phyloP scores from a whole-genome alignment of 2,888 invertebrate species.

The Deilephila porcellus region DNA sequence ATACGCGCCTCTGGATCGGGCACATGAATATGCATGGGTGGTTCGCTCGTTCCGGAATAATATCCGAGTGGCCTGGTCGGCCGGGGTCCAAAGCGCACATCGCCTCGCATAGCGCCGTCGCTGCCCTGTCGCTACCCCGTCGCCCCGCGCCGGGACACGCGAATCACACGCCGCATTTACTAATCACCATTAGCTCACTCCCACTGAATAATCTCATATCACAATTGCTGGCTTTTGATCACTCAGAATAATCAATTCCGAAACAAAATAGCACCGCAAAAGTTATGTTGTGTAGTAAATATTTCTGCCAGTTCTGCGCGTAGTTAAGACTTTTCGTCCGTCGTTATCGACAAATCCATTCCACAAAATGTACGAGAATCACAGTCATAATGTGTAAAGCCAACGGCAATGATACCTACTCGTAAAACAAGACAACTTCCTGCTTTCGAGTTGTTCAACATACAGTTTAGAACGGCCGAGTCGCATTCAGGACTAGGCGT shows the following conservation, averaged over 20 bases:
- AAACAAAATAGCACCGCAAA: background rate
- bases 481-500: constrained; percentile 46
- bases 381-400: constrained; percentile 27
- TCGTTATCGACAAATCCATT: constrained; percentile 35
- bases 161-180: background rate
- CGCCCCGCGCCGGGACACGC: constrained; percentile 11
- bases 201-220: too few relatives aligned
- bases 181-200: background rate
- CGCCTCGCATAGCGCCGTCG: constrained; percentile 37
- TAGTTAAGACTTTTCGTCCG: constrained; percentile 33
- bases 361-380: constrained; percentile 33
- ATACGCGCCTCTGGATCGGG: constrained; percentile 78
- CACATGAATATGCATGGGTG: constrained; percentile 80
- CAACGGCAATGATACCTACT: background rate
- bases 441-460: constrained; percentile 45
- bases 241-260: background rate
- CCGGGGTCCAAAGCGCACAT: constrained; percentile 35
- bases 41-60: constrained; percentile 72
- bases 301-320: constrained; percentile 31
- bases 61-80: constrained; percentile 63
- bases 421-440: constrained; percentile 50
- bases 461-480: constrained; percentile 48
- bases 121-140: constrained; percentile 7
- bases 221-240: too few relatives aligned
- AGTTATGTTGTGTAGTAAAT: constrained; percentile 37